These are phyloP conservation scores for Thamnophis sirtalis DNA, from an alignment of 2,113 vertebrate species.

Conservation along the genomic window DNA sequence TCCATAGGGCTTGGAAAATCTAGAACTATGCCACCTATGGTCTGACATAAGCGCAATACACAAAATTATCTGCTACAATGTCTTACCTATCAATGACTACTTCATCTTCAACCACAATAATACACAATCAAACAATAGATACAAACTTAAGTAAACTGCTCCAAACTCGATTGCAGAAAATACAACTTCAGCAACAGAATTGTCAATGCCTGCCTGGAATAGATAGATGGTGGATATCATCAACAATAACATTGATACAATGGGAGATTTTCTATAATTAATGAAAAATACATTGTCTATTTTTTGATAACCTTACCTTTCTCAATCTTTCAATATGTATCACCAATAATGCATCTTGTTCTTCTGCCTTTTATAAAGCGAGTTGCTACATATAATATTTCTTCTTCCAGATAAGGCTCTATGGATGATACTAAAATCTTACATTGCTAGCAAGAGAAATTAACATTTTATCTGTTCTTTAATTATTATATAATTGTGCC, in stretches of 20 bases:
- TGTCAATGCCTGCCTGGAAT: no score
- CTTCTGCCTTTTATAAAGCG: not conserved
- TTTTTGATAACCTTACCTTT: not conserved
- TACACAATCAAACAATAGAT: no score
- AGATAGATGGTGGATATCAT: not conserved
- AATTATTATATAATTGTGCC: not conserved
- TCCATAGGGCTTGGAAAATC: not conserved
- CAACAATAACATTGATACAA: not conserved
- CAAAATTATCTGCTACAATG: no score
- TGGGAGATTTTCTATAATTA: not conserved
- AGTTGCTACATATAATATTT: not conserved
- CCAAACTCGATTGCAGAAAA: no score
- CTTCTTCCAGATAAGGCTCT: not conserved
- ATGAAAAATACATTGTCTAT: not conserved
- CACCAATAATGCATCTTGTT: not conserved
- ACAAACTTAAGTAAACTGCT: no score
- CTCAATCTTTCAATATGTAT: not conserved
- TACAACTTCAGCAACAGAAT: no score
- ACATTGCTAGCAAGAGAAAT: not conserved
- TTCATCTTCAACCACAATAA: no score
- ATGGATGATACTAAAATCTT: not conserved
- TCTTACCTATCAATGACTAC: no score
- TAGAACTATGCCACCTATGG: no score
- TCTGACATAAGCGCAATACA: no score
- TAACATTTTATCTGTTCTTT: not conserved